Evolutionary conservation across 2,888 invertebrate species (phyloP).

Genomic region (Chloroclysta siterata): DNA sequence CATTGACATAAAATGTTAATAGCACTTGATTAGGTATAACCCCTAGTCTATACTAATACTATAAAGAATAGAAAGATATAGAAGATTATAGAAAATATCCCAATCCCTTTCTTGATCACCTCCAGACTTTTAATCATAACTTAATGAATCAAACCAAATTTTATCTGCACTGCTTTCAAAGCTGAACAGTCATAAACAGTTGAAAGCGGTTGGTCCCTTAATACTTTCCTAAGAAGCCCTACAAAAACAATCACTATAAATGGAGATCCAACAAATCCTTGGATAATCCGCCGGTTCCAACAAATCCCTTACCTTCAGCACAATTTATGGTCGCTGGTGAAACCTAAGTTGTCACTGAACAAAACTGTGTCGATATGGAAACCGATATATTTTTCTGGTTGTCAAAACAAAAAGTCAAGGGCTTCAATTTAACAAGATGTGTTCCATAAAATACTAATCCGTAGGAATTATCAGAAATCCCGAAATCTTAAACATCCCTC

Average conservation of each 20-base stretch:
- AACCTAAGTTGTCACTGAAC: conserved; percentile 5
- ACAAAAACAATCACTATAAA: conserved; percentile 44
- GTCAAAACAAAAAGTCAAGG: not conserved
- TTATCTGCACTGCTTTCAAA: too few relatives aligned
- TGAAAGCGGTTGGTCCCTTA: conserved; percentile 5
- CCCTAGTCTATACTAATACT: too few relatives aligned
- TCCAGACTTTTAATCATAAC: not conserved
- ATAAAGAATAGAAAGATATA: too few relatives aligned
- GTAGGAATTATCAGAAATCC: too few relatives aligned
- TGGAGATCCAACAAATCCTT: conserved; percentile 40
- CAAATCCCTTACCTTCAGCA: conserved; percentile 24
- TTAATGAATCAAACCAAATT: too few relatives aligned
- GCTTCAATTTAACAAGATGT: not conserved
- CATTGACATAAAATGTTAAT: not conserved
- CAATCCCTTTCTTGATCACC: not conserved
- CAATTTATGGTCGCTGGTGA: conserved; percentile 8
- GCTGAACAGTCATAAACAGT: conserved; percentile 2
- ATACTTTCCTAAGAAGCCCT: conserved; percentile 40
- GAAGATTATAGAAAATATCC: too few relatives aligned
- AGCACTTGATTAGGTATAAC: too few relatives aligned
- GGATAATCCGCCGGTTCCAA: conserved; percentile 34
- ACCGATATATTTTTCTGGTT: not conserved
- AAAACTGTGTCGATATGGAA: not conserved
- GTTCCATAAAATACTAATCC: not conserved
- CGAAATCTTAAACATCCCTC: not conserved